These are phyloP conservation scores for Venustaconcha ellipsiformis DNA, from an alignment of 1,140 invertebrate species.

Conservation along the genomic window DNA sequence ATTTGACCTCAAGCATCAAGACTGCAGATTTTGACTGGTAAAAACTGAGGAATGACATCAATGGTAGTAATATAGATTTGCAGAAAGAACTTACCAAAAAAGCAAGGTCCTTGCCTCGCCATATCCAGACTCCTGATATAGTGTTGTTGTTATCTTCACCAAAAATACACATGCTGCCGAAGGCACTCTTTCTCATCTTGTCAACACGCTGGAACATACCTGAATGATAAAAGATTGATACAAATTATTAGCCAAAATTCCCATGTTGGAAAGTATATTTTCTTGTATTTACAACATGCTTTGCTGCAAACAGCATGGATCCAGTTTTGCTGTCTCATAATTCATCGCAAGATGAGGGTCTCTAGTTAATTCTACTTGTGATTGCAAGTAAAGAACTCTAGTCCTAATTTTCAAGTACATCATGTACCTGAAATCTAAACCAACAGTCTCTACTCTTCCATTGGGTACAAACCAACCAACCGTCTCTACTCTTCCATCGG, in stretches of 20 bases:
- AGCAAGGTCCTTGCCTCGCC: slow-evolving; percentile 94
- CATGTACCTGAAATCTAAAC: no score
- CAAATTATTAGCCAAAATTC: slow-evolving; percentile 15
- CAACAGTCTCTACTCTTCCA: no score
- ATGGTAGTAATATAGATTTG: not conserved
- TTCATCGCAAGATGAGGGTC: not conserved
- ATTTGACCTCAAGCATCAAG: no score
- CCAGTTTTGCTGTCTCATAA: no score
- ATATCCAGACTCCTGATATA: slow-evolving; percentile 97
- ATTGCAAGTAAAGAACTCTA: no score
- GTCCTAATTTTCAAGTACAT: no score
- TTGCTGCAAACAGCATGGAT: not conserved
- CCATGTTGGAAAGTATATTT: slow-evolving; percentile 17
- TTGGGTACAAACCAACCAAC: no score
- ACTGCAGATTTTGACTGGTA: no score
- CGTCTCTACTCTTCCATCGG: no score
- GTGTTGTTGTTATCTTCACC: slow-evolving; percentile 91
- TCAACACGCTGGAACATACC: slow-evolving; percentile 98
- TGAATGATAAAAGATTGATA: slow-evolving; percentile 56
- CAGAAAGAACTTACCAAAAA: slow-evolving; percentile 78
- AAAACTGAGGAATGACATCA: no score
- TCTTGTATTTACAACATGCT: slow-evolving; percentile 16
- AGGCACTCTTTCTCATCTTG: slow-evolving; percentile 96
- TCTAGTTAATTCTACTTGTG: not conserved
- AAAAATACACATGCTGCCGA: slow-evolving; percentile 94